Percentiles rank a stretch among this genome's conserved stretches.
phyloP scores from a whole-genome alignment of 2,113 vertebrate species.

The Theristicus caerulescens region DNA sequence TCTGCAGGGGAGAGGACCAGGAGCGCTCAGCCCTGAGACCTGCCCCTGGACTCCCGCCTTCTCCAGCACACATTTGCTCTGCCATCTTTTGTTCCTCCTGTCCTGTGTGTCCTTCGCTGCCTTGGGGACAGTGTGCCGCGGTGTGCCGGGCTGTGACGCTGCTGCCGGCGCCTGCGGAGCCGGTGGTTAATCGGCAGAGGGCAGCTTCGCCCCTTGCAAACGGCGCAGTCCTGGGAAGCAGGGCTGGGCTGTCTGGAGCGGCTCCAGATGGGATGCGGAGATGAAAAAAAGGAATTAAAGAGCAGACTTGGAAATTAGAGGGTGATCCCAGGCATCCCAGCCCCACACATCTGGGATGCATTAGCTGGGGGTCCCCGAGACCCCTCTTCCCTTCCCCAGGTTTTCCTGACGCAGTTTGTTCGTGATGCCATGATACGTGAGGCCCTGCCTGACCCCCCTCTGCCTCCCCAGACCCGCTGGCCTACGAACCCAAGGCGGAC shows the following conservation, averaged over 20 bases:
- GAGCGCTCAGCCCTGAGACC: neutral
- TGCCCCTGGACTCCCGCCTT: neutral
- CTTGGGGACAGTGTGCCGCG: neutral
- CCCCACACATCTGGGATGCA: neutral
- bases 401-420: neutral
- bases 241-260: neutral
- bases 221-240: neutral
- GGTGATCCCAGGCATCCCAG: neutral
- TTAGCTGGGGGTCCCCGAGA: neutral
- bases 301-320: neutral
- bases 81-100: neutral
- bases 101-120: neutral
- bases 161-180: neutral
- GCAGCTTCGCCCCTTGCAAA: neutral
- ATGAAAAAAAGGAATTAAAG: neutral
- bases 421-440: rapidly evolving
- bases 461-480: constrained; percentile 80
- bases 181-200: neutral
- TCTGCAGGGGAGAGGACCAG: neutral
- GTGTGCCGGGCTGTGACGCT: neutral
- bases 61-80: rapidly evolving
- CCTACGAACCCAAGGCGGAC: constrained; percentile 80
- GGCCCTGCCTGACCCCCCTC: neutral
- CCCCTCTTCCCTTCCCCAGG: neutral
- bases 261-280: neutral